Evolutionary conservation across 2,888 invertebrate species (phyloP).

Genomic region (Scaeva pyrastri): DNA sequence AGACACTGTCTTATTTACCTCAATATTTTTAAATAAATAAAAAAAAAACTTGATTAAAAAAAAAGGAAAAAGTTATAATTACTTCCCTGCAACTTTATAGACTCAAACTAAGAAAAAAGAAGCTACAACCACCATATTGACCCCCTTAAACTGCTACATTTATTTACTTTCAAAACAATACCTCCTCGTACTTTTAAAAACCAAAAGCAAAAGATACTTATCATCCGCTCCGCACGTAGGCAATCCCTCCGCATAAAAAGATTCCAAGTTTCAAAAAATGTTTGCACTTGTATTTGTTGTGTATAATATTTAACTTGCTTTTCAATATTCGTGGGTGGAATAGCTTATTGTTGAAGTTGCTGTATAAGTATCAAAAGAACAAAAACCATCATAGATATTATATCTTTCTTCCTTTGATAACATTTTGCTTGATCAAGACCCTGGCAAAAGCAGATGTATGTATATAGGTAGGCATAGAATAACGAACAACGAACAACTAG

Average conservation of each 20-base stretch:
- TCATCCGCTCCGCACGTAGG: slow-evolving; percentile 7
- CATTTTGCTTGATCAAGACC: slow-evolving; percentile 19
- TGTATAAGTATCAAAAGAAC: slow-evolving; percentile 13
- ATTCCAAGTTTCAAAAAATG: no score
- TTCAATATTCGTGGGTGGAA: slow-evolving; percentile 56
- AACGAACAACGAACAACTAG: background rate
- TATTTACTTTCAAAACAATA: slow-evolving; percentile 11
- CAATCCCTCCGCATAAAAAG: no score
- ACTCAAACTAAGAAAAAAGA: background rate
- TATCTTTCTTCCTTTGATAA: slow-evolving; percentile 4
- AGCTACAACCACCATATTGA: background rate
- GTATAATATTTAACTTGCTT: background rate
- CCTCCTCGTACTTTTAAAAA: background rate
- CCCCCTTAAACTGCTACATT: background rate
- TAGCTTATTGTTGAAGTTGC: slow-evolving; percentile 22
- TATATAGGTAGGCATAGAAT: background rate
- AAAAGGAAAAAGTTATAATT: slow-evolving; percentile 1
- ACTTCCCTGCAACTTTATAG: background rate
- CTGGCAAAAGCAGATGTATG: background rate
- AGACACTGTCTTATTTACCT: no score
- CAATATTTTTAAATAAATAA: no score
- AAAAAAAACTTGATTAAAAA: no score
- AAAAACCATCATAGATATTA: slow-evolving; percentile 21
- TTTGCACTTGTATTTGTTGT: background rate
- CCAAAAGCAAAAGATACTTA: background rate